Base-by-base conservation (phyloP, 1,140 invertebrate species). In the Lucilia sericata region DNA sequence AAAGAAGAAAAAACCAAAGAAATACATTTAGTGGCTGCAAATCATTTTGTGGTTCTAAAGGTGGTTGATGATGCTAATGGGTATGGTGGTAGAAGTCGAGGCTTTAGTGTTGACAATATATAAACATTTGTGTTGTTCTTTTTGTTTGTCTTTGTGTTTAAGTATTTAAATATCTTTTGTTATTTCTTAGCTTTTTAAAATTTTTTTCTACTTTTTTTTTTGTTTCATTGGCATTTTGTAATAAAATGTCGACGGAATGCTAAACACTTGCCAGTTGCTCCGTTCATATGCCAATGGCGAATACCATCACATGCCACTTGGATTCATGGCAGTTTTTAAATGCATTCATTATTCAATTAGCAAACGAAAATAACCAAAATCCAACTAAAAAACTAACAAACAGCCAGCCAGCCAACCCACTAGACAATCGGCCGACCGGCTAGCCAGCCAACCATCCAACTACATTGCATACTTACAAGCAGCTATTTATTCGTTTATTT, bases 261-360 rank as follows among this genome's bases (percentile, higher is more conserved):
- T 80, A 80, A 80, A 80, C 76, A 21, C 76, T 80, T 80, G 76
- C 76, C 76, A 80, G 76, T 80, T 80, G 76, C 76, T 80, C 76
- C 21, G 76, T 80, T 80, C 76, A 80, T 80, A 80, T 80, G 76
- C 76, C 76, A 80, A 80, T 80, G 76, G 76, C 76, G 76, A 80
- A 80, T 80, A 80, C 76, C 76, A 80, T 80, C 76, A 80, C 76
- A 80, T 80, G 76, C 76, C 76, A 80, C 76, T 80, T 80, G 76
- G 76, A 80, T 80, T 80, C 76, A 80, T 80, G 76, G 76, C 76
- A 42, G 76, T 80, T 80, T 80, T 80, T 80, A 80, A 80, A 80
- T 80, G 76, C 76, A 80, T 80, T 80, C 76, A 80, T 80, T 80
- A 80, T 49, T 80, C 76, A 80, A 80, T 80, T 80, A 80, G 75